A percentile compares a stretch with the other conserved stretches of the same genome.
Conservation (phyloP, 2,113 vertebrate species). For the Dolichallabes microphthalmus region DNA sequence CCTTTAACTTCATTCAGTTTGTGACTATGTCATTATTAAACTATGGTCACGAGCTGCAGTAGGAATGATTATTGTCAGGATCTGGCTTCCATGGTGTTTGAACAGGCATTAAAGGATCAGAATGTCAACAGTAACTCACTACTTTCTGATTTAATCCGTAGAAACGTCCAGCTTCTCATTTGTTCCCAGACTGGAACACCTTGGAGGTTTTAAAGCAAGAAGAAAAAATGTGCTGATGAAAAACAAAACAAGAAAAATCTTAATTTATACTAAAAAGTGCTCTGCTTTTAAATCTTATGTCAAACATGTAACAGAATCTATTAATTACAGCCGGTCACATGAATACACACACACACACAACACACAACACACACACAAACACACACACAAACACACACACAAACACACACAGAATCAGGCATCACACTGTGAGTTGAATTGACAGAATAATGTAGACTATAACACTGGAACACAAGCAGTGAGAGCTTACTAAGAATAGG, state of each 20-base stretch:
- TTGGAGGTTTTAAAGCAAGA: constrained; percentile 24
- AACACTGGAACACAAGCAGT: constrained; percentile 15
- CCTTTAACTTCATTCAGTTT: neutral
- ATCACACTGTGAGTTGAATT: constrained; percentile 24
- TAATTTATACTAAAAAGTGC: constrained; percentile 17
- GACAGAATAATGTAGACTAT: constrained; percentile 46
- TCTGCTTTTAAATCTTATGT: constrained; percentile 28
- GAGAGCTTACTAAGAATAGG: constrained; percentile 41
- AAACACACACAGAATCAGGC: constrained; percentile 13
- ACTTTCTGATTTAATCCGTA: constrained; percentile 8
- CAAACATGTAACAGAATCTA: constrained; percentile 15
- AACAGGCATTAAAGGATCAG: neutral
- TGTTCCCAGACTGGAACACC: constrained; percentile 27
- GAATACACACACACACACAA: neutral
- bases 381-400: neutral
- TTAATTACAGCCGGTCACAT: constrained; percentile 40
- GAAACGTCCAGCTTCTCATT: neutral
- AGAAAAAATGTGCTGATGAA: constrained; percentile 31
- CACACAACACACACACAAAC: neutral
- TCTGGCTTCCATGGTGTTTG: neutral
- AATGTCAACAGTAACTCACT: constrained; percentile 1
- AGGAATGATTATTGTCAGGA: neutral
- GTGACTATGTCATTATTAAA: neutral
- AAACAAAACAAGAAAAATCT: constrained; percentile 1
- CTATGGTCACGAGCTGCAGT: neutral